These are phyloP conservation scores for Chiloscyllium punctatum DNA, from an alignment of 2,797 vertebrate genomes.

Conservation along the genomic window DNA sequence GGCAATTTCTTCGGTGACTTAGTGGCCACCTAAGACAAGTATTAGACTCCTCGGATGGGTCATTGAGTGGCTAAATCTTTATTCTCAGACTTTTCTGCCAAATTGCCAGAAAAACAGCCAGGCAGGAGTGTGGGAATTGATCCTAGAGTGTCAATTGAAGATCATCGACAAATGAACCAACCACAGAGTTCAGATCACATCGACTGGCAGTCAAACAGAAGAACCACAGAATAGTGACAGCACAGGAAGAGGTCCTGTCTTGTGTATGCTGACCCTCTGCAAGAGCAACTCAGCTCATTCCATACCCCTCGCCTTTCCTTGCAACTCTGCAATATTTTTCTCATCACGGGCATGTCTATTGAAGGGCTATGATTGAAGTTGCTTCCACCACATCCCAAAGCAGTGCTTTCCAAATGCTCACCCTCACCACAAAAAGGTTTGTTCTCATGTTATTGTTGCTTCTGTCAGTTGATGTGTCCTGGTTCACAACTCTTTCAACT, in stretches of 20 bases:
- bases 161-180: neutral
- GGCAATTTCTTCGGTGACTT: neutral
- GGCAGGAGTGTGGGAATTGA: neutral
- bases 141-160: neutral
- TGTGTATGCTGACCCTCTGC: no score
- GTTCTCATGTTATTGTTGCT: no score
- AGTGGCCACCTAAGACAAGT: neutral
- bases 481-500: neutral
- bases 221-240: neutral
- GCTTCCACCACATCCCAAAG: no score
- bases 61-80: neutral
- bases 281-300: no score
- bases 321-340: no score
- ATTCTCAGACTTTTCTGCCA: neutral
- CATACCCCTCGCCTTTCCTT: no score
- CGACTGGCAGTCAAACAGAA: neutral
- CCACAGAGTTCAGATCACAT: neutral
- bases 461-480: no score
- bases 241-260: neutral
- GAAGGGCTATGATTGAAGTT: no score
- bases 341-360: no score
- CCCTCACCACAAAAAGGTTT: no score
- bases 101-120: neutral
- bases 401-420: no score
- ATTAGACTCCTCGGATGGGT: neutral